Conservation (phyloP, 2,888 invertebrate species). For the Ectemnius lituratus region DNA sequence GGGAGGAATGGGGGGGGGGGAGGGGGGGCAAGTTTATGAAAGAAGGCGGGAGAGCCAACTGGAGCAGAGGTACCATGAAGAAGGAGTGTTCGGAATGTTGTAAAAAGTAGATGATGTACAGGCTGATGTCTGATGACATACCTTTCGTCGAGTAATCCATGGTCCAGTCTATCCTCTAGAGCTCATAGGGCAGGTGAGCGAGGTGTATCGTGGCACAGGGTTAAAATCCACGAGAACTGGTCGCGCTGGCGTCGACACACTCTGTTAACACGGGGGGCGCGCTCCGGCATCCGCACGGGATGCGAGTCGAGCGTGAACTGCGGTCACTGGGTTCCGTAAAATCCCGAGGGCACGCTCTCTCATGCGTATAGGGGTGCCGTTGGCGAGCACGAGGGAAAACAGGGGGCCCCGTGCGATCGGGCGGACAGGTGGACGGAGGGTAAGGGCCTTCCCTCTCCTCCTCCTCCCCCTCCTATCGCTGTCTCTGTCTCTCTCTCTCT, state of each 20-base stretch:
- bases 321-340: neutral
- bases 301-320: neutral
- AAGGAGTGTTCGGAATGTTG: too few relatives aligned
- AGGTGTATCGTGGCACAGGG: slow-evolving; percentile 34
- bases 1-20: too few relatives aligned
- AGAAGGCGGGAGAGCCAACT: too few relatives aligned
- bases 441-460: neutral
- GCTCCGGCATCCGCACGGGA: slow-evolving; percentile 19
- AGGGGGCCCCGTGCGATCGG: slow-evolving; percentile 16
- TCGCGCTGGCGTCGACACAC: neutral
- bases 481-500: too few relatives aligned
- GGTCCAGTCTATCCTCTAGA: slow-evolving; percentile 39
- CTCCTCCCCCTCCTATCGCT: too few relatives aligned
- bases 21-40: too few relatives aligned
- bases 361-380: neutral
- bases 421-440: neutral
- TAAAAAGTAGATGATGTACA: too few relatives aligned
- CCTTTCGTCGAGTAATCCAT: slow-evolving; percentile 71
- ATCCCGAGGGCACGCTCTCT: slow-evolving; percentile 5
- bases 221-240: slow-evolving; percentile 39
- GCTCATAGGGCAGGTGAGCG: slow-evolving; percentile 11
- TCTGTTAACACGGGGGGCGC: slow-evolving; percentile 32
- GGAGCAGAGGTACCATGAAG: too few relatives aligned
- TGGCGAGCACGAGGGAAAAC: neutral
- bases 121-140: slow-evolving; percentile 41